A percentile compares a stretch with the other conserved stretches of the same genome.
Evolutionary conservation across 2,797 vertebrate species (phyloP).

Genomic region (Thunnus albacares): DNA sequence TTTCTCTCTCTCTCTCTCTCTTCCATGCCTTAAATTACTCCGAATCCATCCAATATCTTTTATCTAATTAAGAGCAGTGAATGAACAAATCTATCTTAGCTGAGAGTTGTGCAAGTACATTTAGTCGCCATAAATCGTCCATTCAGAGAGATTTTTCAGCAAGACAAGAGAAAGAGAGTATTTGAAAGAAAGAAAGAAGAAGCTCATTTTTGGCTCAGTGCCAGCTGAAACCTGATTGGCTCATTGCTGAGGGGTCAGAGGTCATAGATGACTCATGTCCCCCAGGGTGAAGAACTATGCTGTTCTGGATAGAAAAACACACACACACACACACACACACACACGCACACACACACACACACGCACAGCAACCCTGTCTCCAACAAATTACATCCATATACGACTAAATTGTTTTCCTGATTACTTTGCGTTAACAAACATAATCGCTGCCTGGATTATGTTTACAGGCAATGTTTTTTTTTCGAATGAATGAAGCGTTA

Average conservation of each 20-base stretch:
- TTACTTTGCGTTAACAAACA: too few species aligned
- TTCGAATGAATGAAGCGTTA: too few species aligned
- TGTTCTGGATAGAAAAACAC: constrained; percentile 12
- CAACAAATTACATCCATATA: neutral
- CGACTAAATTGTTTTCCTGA: neutral
- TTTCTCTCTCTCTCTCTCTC: neutral
- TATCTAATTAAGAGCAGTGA: constrained; percentile 12
- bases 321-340: neutral
- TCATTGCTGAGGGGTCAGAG: constrained; percentile 53
- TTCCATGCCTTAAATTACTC: constrained; percentile 34
- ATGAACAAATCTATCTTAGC: constrained; percentile 5
- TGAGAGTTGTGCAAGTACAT: neutral
- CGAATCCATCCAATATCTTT: constrained; percentile 32
- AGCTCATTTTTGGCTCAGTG: constrained; percentile 18
- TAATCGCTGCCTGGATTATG: too few species aligned
- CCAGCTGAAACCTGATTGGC: constrained; percentile 38
- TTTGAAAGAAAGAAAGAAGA: neutral
- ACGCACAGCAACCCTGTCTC: neutral
- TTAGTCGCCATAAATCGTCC: neutral
- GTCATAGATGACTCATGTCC: constrained; percentile 62
- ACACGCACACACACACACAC: neutral
- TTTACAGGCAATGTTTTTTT: too few species aligned
- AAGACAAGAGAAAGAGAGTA: neutral
- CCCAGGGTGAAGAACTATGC: constrained; percentile 59
- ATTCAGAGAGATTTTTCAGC: constrained; percentile 23